Percentiles rank a stretch among this genome's conserved stretches.
Evolutionary conservation across 2,113 vertebrate species (phyloP).

Genomic region (Crotalus viridis): DNA sequence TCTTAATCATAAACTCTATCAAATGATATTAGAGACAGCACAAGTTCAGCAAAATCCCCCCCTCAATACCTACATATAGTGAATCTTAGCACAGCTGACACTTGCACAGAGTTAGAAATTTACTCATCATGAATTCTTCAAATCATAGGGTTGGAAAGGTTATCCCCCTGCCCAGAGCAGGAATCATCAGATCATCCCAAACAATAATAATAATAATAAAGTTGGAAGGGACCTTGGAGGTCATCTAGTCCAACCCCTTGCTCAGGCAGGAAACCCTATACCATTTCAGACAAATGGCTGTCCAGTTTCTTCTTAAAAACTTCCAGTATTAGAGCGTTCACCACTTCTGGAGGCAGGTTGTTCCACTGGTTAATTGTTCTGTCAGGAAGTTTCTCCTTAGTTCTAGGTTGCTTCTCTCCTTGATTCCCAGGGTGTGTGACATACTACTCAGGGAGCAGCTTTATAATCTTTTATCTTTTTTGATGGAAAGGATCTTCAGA

Average conservation of each 20-base stretch:
- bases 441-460: not conserved
- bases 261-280: no score
- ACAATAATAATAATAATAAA: not conserved
- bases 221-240: no score
- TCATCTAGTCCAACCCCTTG: no score
- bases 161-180: not conserved
- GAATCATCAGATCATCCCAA: not conserved
- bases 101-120: not conserved
- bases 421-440: not conserved
- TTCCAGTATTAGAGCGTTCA: no score
- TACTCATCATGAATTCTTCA: not conserved
- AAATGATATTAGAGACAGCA: not conserved
- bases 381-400: no score
- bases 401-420: no score
- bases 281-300: no score
- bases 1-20: not conserved
- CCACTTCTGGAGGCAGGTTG: no score
- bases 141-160: not conserved
- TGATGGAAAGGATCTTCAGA: not conserved
- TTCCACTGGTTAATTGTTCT: no score
- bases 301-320: no score
- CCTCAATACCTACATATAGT: not conserved
- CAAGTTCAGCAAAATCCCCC: not conserved
- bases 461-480: not conserved
- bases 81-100: not conserved